Conservation (phyloP, 1,140 invertebrate species). For the Helicoverpa armigera region DNA sequence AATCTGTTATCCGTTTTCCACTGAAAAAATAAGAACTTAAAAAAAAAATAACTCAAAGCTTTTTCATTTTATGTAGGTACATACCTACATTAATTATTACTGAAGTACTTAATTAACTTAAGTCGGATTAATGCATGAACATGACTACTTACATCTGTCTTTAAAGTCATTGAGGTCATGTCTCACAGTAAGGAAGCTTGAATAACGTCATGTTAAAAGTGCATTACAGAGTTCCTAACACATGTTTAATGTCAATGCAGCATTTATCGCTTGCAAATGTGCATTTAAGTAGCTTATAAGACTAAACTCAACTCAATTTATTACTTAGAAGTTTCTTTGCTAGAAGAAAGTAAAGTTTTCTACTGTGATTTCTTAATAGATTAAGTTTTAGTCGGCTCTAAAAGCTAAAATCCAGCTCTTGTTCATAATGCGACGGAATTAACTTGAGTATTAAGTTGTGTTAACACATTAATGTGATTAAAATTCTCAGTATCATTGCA, state of each 20-base stretch:
- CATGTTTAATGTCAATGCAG: conserved; percentile 31
- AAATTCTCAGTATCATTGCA: conserved; percentile 20
- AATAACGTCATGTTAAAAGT: neutral
- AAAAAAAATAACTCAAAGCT: too few relatives aligned
- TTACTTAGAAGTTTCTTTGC: neutral
- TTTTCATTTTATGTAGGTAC: too few relatives aligned
- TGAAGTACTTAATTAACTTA: too few relatives aligned
- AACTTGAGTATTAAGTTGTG: too few relatives aligned
- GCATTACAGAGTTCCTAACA: neutral
- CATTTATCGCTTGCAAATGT: neutral
- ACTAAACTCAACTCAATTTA: neutral
- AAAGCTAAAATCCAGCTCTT: too few relatives aligned
- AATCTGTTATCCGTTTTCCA: too few relatives aligned
- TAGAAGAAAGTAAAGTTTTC: neutral
- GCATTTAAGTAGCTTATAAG: neutral
- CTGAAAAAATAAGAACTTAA: too few relatives aligned
- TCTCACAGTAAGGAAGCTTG: neutral
- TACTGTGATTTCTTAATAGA: neutral
- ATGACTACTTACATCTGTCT: neutral
- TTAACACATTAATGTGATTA: neutral
- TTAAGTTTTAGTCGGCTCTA: too few relatives aligned
- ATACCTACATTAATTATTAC: too few relatives aligned
- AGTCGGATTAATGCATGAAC: too few relatives aligned
- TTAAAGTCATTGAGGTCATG: conserved; percentile 32
- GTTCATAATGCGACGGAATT: too few relatives aligned